Conservation (phyloP, 23 tunicate species). For the Trididemnum miniatum region DNA sequence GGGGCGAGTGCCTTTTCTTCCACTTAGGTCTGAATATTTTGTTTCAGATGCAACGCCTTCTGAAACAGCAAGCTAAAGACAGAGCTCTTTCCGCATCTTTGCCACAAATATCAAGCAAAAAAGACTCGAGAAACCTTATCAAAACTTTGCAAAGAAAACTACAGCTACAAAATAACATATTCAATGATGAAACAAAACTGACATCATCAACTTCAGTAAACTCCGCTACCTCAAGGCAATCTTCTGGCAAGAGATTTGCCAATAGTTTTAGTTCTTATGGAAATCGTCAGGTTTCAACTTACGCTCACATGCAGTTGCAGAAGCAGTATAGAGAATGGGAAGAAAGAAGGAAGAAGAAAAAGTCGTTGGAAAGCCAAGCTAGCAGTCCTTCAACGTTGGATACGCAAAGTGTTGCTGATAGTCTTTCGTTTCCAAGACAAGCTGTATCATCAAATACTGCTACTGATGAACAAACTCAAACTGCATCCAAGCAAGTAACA, state of each 20-base stretch:
- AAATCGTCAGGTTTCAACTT: slow-evolving; percentile 16
- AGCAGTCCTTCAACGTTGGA: background rate
- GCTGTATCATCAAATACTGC: background rate
- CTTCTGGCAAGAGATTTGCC: background rate
- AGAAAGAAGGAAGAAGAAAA: slow-evolving; percentile 23
- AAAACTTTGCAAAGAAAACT: background rate
- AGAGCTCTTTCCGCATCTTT: slow-evolving; percentile 41
- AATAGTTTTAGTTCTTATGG: background rate
- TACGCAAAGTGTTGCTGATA: background rate
- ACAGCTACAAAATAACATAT: background rate
- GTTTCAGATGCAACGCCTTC: slow-evolving; percentile 53
- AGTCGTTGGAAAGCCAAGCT: background rate
- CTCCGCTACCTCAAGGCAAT: background rate
- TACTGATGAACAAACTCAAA: background rate
- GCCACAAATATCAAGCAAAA: background rate
- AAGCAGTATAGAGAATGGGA: slow-evolving; percentile 64
- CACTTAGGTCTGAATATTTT: too few species aligned
- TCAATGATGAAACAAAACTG: background rate
- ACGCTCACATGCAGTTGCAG: slow-evolving; percentile 61
- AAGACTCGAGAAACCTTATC: background rate
- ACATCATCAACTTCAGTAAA: background rate
- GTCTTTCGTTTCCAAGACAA: too few species aligned
- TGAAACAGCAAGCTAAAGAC: slow-evolving; percentile 62
- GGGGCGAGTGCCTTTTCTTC: too few species aligned
- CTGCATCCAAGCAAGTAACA: background rate